Percentiles rank a stretch among this genome's conserved stretches.
These are phyloP conservation scores for Danio choprae DNA, from an alignment of 2,797 vertebrate genomes.

Conservation along the genomic window DNA sequence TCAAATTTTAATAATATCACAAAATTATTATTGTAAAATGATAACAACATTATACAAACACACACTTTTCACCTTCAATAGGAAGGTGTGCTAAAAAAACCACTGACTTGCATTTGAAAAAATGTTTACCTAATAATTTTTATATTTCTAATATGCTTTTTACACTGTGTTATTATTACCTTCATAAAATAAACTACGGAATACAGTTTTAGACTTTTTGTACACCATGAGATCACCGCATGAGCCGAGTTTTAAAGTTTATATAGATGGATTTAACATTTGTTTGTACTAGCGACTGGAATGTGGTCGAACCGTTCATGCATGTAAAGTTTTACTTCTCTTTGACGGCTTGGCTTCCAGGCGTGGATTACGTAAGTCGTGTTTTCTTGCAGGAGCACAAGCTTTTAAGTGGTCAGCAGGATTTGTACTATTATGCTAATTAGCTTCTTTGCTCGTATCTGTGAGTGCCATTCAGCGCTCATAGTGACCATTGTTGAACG, in stretches of 20 bases:
- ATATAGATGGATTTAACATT: background rate
- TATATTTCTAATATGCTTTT: background rate
- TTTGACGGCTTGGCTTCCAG: constrained; percentile 32
- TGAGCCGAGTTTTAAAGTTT: background rate
- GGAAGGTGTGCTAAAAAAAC: too few relatives aligned
- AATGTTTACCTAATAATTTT: too few relatives aligned
- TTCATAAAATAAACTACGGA: background rate
- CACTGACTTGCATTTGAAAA: too few relatives aligned
- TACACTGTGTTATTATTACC: background rate
- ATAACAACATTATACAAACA: too few relatives aligned
- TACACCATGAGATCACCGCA: background rate
- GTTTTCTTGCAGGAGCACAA: constrained; percentile 52
- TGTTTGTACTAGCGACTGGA: background rate
- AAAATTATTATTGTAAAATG: too few relatives aligned
- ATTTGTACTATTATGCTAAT: constrained; percentile 59
- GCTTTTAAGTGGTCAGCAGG: constrained; percentile 51
- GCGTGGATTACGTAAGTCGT: constrained; percentile 39
- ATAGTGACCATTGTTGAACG: constrained; percentile 53
- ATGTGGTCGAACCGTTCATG: constrained; percentile 9
- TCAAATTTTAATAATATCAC: too few relatives aligned
- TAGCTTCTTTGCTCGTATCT: constrained; percentile 44
- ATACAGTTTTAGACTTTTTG: background rate
- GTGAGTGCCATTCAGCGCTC: constrained; percentile 53
- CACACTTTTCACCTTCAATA: too few relatives aligned
- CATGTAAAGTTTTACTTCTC: background rate